Percentiles rank a stretch among this genome's conserved stretches.
Conservation (phyloP, 2,113 vertebrate species). For the Crotalus horridus region DNA sequence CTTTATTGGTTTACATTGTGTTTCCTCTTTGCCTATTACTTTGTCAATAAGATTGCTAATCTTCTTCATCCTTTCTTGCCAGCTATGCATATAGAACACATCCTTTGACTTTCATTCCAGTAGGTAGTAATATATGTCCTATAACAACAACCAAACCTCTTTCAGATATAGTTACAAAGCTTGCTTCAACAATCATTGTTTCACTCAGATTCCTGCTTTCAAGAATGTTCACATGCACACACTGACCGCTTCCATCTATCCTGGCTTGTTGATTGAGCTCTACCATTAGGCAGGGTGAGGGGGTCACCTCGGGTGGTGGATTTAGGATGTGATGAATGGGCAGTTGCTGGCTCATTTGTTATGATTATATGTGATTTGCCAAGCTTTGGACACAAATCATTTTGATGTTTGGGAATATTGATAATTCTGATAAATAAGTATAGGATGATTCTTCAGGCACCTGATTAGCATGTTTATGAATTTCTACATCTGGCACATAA, state of each 20-base stretch:
- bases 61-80: neutral
- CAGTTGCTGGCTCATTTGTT: neutral
- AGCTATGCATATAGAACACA: neutral
- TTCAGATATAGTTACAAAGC: neutral
- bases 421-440: neutral
- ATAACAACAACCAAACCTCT: neutral
- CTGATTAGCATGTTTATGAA: neutral
- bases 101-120: neutral
- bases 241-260: neutral
- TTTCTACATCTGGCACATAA: neutral
- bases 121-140: neutral
- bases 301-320: neutral
- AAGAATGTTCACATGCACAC: neutral
- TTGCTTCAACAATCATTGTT: neutral
- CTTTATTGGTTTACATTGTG: neutral
- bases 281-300: neutral
- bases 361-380: neutral
- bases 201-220: neutral
- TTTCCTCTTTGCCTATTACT: neutral
- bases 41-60: neutral
- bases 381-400: neutral
- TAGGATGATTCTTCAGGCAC: neutral
- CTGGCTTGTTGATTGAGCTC: neutral
- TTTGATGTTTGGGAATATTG: neutral
- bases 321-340: neutral